These are phyloP conservation scores for Drosophila phalerata DNA, from an alignment of 2,888 invertebrate genomes.

Conservation along the genomic window DNA sequence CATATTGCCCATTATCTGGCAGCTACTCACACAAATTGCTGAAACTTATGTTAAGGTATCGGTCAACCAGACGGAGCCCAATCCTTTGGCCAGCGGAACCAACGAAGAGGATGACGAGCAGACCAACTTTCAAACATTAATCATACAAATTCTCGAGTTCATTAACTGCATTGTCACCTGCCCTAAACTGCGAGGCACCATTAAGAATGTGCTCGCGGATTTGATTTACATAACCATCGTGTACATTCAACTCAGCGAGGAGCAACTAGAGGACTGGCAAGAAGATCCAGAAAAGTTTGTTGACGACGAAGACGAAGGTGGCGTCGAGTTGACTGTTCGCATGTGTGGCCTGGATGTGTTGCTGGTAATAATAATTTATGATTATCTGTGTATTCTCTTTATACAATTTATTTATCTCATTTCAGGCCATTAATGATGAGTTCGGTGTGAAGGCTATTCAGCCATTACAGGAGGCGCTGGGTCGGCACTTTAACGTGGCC, in stretches of 20 bases:
- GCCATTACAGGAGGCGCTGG: constrained; percentile 87
- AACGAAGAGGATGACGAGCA: constrained; percentile 88
- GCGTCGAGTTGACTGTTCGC: constrained; percentile 88
- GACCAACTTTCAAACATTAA: constrained; percentile 88
- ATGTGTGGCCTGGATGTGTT: constrained; percentile 89
- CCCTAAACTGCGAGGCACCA: constrained; percentile 86
- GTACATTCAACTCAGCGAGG: constrained; percentile 90
- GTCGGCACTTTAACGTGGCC: constrained; percentile 88
- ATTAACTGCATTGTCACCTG: constrained; percentile 88
- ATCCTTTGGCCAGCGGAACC: constrained; percentile 86
- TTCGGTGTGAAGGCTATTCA: constrained; percentile 87
- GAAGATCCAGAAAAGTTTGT: constrained; percentile 89
- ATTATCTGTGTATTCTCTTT: too few species aligned
- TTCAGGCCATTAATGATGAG: constrained; percentile 86
- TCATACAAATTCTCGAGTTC: constrained; percentile 90
- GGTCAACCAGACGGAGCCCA: constrained; percentile 87
- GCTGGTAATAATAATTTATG: constrained; percentile 85
- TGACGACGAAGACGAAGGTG: constrained; percentile 89
- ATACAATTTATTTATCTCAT: neutral
- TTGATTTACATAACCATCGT: constrained; percentile 89
- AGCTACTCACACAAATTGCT: constrained; percentile 89
- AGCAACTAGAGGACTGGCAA: constrained; percentile 89
- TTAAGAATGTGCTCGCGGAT: constrained; percentile 88
- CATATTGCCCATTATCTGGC: constrained; percentile 89
- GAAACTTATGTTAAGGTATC: constrained; percentile 88